Evolutionary conservation across 2,888 invertebrate species (phyloP).

Genomic region (Parapristionchus giblindavisi): DNA sequence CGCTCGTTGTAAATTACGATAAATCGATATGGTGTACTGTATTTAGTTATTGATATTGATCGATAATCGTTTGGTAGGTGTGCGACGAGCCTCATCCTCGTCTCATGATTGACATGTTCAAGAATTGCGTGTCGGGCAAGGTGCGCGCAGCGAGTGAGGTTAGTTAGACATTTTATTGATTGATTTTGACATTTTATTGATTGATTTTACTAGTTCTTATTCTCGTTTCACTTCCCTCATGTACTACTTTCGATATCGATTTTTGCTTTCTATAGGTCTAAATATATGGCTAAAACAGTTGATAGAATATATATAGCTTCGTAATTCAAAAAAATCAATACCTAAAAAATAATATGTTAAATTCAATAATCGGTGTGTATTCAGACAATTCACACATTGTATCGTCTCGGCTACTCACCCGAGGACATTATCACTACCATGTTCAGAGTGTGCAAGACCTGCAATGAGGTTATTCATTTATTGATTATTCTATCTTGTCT

Average conservation of each 20-base stretch:
- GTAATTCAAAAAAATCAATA: too few relatives aligned
- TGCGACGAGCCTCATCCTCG: slow-evolving; percentile 99
- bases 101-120: slow-evolving; percentile 88
- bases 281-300: too few relatives aligned
- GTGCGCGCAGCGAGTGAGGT: slow-evolving; percentile 79
- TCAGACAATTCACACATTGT: slow-evolving; percentile 33
- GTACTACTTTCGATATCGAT: background rate
- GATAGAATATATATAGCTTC: too few relatives aligned
- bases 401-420: slow-evolving; percentile 85
- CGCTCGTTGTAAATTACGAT: too few relatives aligned
- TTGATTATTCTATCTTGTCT: too few relatives aligned
- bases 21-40: too few relatives aligned
- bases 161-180: background rate
- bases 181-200: background rate
- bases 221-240: background rate
- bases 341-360: too few relatives aligned
- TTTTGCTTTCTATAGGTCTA: background rate
- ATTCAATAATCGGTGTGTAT: background rate
- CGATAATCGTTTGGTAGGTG: too few relatives aligned
- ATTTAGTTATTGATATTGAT: too few relatives aligned
- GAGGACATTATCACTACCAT: slow-evolving; percentile 95
- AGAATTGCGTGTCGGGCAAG: slow-evolving; percentile 82
- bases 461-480: slow-evolving; percentile 73
- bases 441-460: slow-evolving; percentile 89
- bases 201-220: background rate